phyloP scores from a whole-genome alignment of 1,140 invertebrate genomes.

The Agrilus planipennis region DNA sequence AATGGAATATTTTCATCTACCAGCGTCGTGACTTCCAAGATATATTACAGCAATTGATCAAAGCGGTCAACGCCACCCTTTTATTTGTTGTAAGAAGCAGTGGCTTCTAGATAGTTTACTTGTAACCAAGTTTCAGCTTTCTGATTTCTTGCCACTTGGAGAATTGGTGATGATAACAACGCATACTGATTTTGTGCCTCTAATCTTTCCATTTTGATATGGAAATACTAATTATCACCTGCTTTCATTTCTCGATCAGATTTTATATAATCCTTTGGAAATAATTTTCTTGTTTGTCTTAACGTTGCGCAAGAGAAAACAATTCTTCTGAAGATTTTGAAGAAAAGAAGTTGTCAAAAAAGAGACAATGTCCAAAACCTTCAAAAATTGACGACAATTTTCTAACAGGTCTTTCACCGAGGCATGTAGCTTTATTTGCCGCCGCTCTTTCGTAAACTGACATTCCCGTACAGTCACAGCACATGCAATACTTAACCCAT shows the following conservation, averaged over 20 bases:
- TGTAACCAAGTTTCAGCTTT: slow-evolving; percentile 22
- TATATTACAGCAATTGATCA: slow-evolving; percentile 30
- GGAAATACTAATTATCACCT: slow-evolving; percentile 3
- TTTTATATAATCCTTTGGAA: slow-evolving; percentile 8
- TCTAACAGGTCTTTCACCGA: not conserved
- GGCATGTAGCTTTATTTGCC: not conserved
- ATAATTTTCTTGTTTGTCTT: slow-evolving; percentile 7
- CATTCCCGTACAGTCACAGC: not conserved
- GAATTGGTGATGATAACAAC: slow-evolving; percentile 10
- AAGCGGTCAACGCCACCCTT: slow-evolving; percentile 31
- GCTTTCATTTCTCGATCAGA: slow-evolving; percentile 6
- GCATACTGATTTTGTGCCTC: slow-evolving; percentile 5
- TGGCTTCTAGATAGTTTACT: slow-evolving; percentile 21
- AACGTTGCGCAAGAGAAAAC: slow-evolving; percentile 6
- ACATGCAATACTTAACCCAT: slow-evolving; percentile 19
- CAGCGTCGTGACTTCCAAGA: slow-evolving; percentile 30
- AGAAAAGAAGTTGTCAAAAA: slow-evolving; percentile 9
- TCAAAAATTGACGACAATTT: not conserved
- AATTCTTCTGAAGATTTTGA: slow-evolving; percentile 4
- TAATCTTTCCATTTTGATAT: slow-evolving; percentile 9
- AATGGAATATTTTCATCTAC: slow-evolving; percentile 32
- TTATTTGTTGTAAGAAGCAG: slow-evolving; percentile 29
- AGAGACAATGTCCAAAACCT: slow-evolving; percentile 5
- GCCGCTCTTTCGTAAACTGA: slow-evolving; percentile 1
- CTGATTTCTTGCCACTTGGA: slow-evolving; percentile 21